Conservation (phyloP, 2,888 invertebrate species). For the Polyploca ridens region DNA sequence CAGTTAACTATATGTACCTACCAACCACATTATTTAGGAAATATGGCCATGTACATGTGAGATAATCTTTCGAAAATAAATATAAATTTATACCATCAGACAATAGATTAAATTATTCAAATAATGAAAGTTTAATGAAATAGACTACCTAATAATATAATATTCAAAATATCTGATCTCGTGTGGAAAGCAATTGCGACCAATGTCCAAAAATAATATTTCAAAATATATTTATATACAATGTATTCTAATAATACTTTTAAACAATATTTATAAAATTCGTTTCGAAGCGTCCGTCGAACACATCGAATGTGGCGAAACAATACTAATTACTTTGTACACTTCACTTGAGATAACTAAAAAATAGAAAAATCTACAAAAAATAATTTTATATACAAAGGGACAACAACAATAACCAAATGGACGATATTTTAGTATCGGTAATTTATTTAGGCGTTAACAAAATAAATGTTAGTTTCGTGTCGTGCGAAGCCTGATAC, state of each 20-base stretch:
- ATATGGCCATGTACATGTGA: slow-evolving; percentile 25
- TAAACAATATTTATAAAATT: slow-evolving; percentile 82
- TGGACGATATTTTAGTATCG: slow-evolving; percentile 30
- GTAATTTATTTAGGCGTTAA: slow-evolving; percentile 54
- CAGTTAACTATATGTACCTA: background rate
- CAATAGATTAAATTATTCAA: background rate
- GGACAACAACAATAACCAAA: slow-evolving; percentile 77
- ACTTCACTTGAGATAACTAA: slow-evolving; percentile 70
- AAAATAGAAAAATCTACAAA: slow-evolving; percentile 26
- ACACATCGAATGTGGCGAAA: slow-evolving; percentile 60
- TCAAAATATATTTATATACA: slow-evolving; percentile 78
- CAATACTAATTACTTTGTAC: slow-evolving; percentile 78
- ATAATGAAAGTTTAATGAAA: background rate
- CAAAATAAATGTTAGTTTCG: slow-evolving; percentile 51
- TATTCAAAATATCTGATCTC: slow-evolving; percentile 23
- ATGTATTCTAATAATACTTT: slow-evolving; percentile 82
- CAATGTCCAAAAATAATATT: slow-evolving; percentile 63
- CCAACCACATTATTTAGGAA: background rate
- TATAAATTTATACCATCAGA: slow-evolving; percentile 5
- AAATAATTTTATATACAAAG: slow-evolving; percentile 64
- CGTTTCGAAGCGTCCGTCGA: slow-evolving; percentile 56
- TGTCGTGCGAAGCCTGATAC: slow-evolving; percentile 32
- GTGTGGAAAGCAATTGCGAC: slow-evolving; percentile 41
- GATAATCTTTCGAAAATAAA: slow-evolving; percentile 24
- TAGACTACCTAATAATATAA: slow-evolving; percentile 3